phyloP scores from a whole-genome alignment of 2,113 vertebrate species.

The Cryptomyrus ogoouensis region DNA sequence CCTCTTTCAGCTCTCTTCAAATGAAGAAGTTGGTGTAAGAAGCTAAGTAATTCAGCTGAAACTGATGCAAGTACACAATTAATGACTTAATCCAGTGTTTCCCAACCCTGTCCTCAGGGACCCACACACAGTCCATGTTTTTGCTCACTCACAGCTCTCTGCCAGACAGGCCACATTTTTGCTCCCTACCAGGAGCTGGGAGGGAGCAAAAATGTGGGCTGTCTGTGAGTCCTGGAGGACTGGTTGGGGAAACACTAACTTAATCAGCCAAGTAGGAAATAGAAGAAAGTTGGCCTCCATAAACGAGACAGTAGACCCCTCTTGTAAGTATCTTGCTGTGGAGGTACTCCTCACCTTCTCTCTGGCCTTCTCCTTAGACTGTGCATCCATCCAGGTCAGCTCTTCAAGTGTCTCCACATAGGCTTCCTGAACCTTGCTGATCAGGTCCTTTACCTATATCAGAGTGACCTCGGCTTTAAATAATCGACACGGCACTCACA shows the following conservation, averaged over 20 bases:
- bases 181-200: background rate
- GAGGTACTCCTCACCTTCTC: constrained; percentile 73
- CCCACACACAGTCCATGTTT: background rate
- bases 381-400: constrained; percentile 85
- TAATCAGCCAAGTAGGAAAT: background rate
- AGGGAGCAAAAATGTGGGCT: background rate
- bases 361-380: constrained; percentile 79
- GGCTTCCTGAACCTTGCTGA: constrained; percentile 77
- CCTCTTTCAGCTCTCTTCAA: background rate
- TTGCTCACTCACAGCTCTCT: background rate
- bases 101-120: background rate
- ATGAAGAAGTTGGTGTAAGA: background rate
- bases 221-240: background rate
- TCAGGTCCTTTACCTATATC: constrained; percentile 78
- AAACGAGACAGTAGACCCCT: background rate
- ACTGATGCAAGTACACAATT: background rate
- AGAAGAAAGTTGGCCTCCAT: background rate
- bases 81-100: background rate
- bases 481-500: background rate
- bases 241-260: background rate
- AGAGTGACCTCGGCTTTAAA: background rate
- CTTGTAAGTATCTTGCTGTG: background rate
- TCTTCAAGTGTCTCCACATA: constrained; percentile 90
- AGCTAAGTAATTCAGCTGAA: background rate
- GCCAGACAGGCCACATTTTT: background rate